These are phyloP conservation scores for Diachasma alloeum DNA, from an alignment of 1,140 invertebrate genomes.

Conservation along the genomic window DNA sequence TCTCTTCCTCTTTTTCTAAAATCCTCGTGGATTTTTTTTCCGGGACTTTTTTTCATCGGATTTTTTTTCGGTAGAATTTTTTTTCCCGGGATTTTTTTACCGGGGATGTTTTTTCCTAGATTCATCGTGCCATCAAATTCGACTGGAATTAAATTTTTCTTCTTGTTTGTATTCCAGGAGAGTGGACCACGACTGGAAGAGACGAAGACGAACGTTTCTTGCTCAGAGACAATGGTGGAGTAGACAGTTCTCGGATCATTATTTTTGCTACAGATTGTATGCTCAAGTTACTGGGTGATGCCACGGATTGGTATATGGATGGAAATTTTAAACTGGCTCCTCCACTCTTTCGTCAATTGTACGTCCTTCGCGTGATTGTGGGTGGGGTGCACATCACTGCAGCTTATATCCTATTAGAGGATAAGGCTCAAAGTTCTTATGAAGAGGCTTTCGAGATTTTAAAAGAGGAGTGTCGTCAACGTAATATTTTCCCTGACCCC, in stretches of 20 bases:
- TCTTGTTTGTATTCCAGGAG: background rate
- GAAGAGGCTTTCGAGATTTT: background rate
- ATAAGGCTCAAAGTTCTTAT: background rate
- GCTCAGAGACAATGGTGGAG: background rate
- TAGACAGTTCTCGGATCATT: background rate
- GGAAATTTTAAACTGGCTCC: slow-evolving; percentile 12
- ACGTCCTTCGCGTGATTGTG: background rate
- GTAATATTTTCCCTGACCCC: background rate
- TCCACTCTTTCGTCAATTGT: background rate
- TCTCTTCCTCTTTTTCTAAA: too few species aligned
- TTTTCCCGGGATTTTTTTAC: too few species aligned
- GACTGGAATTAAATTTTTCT: background rate
- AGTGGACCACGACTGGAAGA: background rate
- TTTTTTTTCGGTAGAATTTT: too few species aligned
- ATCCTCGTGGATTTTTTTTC: too few species aligned
- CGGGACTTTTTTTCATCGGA: too few species aligned
- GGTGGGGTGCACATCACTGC: background rate
- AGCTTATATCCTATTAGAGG: background rate
- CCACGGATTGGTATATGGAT: slow-evolving; percentile 4
- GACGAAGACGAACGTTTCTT: background rate
- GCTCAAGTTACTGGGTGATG: background rate
- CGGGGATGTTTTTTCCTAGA: too few species aligned
- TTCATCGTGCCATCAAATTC: too few species aligned
- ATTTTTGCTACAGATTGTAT: slow-evolving; percentile 1
- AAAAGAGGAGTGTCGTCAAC: background rate